Evolutionary conservation across 2,797 vertebrate species (phyloP), one percentile per base, ranked within the genome.

Genomic region (Gallinago solitaria): DNA sequence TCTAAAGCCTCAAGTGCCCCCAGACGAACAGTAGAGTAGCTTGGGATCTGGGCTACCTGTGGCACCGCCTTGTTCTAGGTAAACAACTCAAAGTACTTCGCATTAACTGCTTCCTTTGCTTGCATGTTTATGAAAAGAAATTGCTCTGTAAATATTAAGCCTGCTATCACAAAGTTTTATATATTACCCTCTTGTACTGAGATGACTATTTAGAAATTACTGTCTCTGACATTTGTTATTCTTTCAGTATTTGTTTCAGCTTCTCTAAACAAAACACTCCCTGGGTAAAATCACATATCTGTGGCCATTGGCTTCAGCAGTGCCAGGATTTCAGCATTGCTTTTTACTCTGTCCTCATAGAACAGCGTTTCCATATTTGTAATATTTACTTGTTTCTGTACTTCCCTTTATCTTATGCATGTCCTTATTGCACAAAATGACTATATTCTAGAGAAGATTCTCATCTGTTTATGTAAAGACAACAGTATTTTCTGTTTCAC

Each of bases 191-290:
- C 28, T 75, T 65, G 25, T 45, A 39, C 27, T 16, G 54, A 30
- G 16, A 60, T 27, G 33, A 35, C 24, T 86, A 10, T 48, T 91
- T 37, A 39, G 27, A 48, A 88, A 86, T 37, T 9, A 81, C 35
- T 60, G 10, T 21, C 51, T 61, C 51, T 89, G 68, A 35, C 5
- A 1, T 51, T 59, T 33, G 6, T 79, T 69, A 43, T 76, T 93
- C 59, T 79, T 81, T 35, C 67, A 65, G 43, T 63, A 43, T 88
- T 59, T 77, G 57, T 63, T 88, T 86, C 43, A 79, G 48, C 75
- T 82, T 90, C 35, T 92, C 81, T 79, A 90, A 92, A 84, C 28
- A 91, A 88, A 94, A 50, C 63, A 57, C 59, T 54, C 54, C 54
- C 41, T 17, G 32, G 12, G 16, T 84, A 83, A 87, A 93, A 63